These are phyloP conservation scores for Chironomus tentans DNA, from an alignment of 2,888 invertebrate species.

Conservation along the genomic window DNA sequence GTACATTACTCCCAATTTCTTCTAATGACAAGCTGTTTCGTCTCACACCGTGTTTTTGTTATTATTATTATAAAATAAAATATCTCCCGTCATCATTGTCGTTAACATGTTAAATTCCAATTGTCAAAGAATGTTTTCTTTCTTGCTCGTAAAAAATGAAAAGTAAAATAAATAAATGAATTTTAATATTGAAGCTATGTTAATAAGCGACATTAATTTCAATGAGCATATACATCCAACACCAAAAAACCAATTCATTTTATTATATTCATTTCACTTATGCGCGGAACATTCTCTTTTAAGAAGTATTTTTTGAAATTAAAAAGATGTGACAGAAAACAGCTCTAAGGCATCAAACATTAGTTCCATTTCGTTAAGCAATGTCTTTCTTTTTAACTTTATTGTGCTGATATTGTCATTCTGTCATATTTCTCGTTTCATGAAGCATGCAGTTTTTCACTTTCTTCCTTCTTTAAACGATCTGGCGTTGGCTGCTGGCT, in stretches of 20 bases:
- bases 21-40: too few species aligned
- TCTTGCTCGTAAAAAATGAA: background rate
- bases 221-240: background rate
- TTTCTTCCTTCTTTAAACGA: too few species aligned
- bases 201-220: background rate
- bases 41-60: too few species aligned
- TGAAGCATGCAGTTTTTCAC: background rate
- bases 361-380: background rate
- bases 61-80: too few species aligned
- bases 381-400: background rate
- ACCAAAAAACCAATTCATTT: background rate
- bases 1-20: too few species aligned
- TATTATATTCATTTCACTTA: background rate
- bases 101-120: too few species aligned
- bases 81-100: too few species aligned
- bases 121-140: background rate
- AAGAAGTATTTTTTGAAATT: background rate
- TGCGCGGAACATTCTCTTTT: background rate
- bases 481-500: background rate
- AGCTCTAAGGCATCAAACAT: conserved; percentile 1
- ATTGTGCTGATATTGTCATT: background rate
- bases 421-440: background rate
- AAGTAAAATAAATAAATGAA: background rate
- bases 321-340: conserved; percentile 2
- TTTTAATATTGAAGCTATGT: background rate